Base-by-base conservation (phyloP, 2,888 invertebrate genomes). In the Apoderus coryli region DNA sequence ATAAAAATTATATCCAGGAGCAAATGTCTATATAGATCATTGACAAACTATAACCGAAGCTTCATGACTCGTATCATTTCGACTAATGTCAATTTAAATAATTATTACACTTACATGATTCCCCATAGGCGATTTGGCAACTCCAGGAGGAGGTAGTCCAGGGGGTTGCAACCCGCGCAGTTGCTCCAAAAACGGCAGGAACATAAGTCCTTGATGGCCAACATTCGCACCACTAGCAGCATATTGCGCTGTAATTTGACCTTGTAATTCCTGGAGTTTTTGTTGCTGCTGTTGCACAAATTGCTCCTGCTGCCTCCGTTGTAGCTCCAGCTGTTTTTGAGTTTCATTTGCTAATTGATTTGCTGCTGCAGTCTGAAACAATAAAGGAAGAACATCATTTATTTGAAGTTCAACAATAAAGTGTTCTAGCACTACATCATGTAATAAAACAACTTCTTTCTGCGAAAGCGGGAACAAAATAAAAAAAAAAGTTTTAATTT, bases 181-280 rank as follows among this genome's bases (percentile, higher is more conserved):
- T 46, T 74, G 74, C 44, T 74, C 79, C 46, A 79, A 57, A 41
- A 78, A 65, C n/a, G 79, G 78, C 36, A 78, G 61, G 45, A 78
- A 69, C 52, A 72, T 69, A 34, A 78, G 63, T 3, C 72, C 63
- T 46, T 67, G 77, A 1, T 73, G 71, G 4, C 68, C 69, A 59
- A 50, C 49, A n/a, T n/a, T n/a, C 15, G 50, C 48, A 19, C 48
- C 48, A 28, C 41, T 35, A 30, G 56, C 52, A 6, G 59, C 58
- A 47, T 64, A 65, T 42, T 64, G 65, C 7, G 59, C 60, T 26
- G 64, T 62, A 46, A 72, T 64, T 49, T 71, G 71, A 33, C 63
- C 65, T 54, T 70, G 65, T 16, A 65, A 49, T 49, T 71, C 69
- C 45, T 69, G 69, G 25, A 69, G 60, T 50, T 67, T 69, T 42